Evolutionary conservation across 2,888 invertebrate genomes (phyloP).

Genomic region (Ennomos fuscantarius): DNA sequence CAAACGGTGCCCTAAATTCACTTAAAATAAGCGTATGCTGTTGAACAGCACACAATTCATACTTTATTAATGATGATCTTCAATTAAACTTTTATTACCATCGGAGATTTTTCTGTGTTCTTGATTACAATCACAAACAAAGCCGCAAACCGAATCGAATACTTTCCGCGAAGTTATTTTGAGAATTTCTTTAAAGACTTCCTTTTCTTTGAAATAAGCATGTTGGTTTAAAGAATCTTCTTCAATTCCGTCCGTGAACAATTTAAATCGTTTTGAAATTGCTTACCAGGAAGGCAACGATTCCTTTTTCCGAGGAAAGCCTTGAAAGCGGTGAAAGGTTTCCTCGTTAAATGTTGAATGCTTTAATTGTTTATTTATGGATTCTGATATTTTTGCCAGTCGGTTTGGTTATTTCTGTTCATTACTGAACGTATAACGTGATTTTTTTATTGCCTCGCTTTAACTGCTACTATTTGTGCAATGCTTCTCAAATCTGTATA

Average conservation of each 20-base stretch:
- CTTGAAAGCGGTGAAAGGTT: conserved; percentile 22
- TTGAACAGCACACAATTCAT: no score
- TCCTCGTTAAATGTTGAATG: conserved; percentile 4
- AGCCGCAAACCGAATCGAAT: conserved; percentile 3
- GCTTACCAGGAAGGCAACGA: conserved; percentile 14
- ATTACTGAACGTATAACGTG: not conserved
- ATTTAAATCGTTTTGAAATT: conserved; percentile 24
- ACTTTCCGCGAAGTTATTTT: conserved; percentile 23
- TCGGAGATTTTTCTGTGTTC: conserved; percentile 6
- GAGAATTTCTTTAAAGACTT: conserved; percentile 12
- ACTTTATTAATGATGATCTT: not conserved
- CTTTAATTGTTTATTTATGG: conserved; percentile 13
- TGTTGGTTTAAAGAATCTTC: conserved; percentile 19
- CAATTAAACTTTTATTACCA: conserved; percentile 13
- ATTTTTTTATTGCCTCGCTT: no score
- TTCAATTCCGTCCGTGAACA: conserved; percentile 9
- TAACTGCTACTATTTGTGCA: no score
- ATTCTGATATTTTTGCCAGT: not conserved
- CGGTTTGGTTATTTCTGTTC: not conserved
- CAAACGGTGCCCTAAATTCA: no score
- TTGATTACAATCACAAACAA: conserved; percentile 13
- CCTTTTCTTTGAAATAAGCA: conserved; percentile 19
- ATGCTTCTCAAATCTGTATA: no score
- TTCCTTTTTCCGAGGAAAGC: conserved; percentile 9
- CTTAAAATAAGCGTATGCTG: no score